These are phyloP conservation scores for Episyrphus balteatus DNA, from an alignment of 1,140 invertebrate genomes.

Conservation along the genomic window DNA sequence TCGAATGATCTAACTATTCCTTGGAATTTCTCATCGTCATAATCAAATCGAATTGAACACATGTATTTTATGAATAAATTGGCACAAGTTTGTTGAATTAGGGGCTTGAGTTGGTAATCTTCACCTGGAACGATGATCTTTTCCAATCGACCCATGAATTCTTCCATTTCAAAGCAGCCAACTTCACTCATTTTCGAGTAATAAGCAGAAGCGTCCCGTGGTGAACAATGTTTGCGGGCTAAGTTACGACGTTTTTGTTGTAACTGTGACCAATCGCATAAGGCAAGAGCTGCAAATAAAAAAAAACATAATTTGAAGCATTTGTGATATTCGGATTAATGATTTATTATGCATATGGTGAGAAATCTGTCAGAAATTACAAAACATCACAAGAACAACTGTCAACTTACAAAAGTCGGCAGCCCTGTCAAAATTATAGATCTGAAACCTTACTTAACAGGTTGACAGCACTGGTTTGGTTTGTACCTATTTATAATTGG, in stretches of 20 bases:
- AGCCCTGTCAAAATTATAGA: no score
- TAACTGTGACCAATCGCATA: slow-evolving; percentile 75
- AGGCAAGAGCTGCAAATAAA: slow-evolving; percentile 62
- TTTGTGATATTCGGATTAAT: no score
- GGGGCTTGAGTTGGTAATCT: slow-evolving; percentile 44
- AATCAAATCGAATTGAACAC: slow-evolving; percentile 61
- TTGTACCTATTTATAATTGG: no score
- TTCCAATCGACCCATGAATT: slow-evolving; percentile 45
- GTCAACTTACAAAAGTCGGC: no score
- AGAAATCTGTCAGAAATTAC: no score
- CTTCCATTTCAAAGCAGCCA: slow-evolving; percentile 46
- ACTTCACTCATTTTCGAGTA: slow-evolving; percentile 55
- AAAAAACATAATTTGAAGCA: no score
- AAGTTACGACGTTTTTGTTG: slow-evolving; percentile 69
- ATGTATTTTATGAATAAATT: slow-evolving; percentile 81
- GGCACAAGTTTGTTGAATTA: slow-evolving; percentile 55
- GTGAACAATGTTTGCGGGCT: slow-evolving; percentile 63
- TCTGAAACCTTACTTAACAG: no score
- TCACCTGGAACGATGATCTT: slow-evolving; percentile 30
- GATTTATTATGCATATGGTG: no score
- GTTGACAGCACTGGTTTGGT: no score
- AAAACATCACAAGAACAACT: no score
- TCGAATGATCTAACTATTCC: slow-evolving; percentile 64
- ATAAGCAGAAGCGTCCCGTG: slow-evolving; percentile 56
- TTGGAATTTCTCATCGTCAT: slow-evolving; percentile 51